Conservation (phyloP, 2,113 vertebrate species). For the Clinocottus analis region DNA sequence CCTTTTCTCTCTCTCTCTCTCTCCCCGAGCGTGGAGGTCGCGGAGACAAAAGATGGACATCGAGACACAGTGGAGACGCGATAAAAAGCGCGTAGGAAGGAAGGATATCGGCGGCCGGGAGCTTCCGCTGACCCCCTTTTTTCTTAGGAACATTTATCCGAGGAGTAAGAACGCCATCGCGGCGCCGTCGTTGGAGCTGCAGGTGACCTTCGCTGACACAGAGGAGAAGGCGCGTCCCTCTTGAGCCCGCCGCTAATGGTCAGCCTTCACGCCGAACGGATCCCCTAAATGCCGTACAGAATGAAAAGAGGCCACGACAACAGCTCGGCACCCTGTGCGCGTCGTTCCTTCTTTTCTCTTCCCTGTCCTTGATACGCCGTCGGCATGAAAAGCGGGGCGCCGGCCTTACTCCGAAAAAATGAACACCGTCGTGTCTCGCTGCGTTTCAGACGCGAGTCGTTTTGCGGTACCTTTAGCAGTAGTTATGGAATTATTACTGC, state of each 20-base stretch:
- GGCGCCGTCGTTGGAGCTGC: conserved; percentile 39
- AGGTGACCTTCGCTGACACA: conserved; percentile 32
- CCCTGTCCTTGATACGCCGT: conserved; percentile 30
- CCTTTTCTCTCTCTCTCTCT: neutral
- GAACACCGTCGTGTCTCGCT: conserved; percentile 7
- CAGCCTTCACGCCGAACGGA: conserved; percentile 39
- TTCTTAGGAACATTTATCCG: conserved; percentile 49
- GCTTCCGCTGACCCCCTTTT: conserved; percentile 52
- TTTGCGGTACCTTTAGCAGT: conserved; percentile 19
- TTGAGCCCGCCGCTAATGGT: conserved; percentile 51
- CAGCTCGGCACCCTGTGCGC: neutral
- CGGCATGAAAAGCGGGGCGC: conserved; percentile 22
- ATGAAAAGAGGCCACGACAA: conserved; percentile 40
- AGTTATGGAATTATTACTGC: conserved; percentile 23
- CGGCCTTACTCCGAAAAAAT: conserved; percentile 16
- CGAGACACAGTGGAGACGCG: conserved; percentile 23
- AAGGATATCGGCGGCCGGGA: conserved; percentile 22
- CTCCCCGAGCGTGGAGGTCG: conserved; percentile 12
- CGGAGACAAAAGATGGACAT: conserved; percentile 50
- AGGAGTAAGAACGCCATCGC: conserved; percentile 46
- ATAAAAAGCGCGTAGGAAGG: conserved; percentile 23
- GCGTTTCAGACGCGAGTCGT: conserved; percentile 19
- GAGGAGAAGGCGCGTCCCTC: no score
- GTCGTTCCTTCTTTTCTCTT: neutral
- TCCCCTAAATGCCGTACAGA: conserved; percentile 37